A percentile compares a stretch with the other conserved stretches of the same genome.
Conservation (phyloP, 2,113 vertebrate genomes). For the Gymnocephalus cernua region DNA sequence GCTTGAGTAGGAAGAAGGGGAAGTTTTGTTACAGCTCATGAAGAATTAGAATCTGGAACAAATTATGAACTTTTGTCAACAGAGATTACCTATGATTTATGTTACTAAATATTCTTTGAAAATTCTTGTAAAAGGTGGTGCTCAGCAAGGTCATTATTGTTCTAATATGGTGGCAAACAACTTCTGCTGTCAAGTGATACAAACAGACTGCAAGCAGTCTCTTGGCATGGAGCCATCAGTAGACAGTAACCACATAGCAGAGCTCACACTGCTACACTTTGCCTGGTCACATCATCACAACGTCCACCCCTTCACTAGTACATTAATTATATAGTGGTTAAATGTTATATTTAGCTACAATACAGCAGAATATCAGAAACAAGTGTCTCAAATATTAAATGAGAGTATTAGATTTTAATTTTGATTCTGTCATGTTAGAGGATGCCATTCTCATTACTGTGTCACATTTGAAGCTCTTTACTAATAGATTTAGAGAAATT, state of each 20-base stretch:
- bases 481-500: not conserved
- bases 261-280: constrained; percentile 6
- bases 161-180: not conserved
- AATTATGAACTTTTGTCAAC: not conserved
- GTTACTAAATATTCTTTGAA: not conserved
- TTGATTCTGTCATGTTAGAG: not conserved
- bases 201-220: constrained; percentile 9
- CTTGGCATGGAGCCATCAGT: constrained; percentile 36
- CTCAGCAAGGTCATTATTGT: not conserved
- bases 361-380: not conserved
- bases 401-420: not conserved
- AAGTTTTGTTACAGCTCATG: constrained; percentile 1
- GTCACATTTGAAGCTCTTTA: not conserved
- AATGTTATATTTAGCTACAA: constrained; percentile 10
- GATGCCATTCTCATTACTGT: not conserved
- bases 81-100: constrained; percentile 5
- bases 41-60: constrained; percentile 13
- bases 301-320: not conserved
- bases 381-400: not conserved
- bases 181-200: constrained; percentile 18
- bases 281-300: not conserved
- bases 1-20: not conserved
- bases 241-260: constrained; percentile 26
- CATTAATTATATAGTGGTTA: constrained; percentile 1
- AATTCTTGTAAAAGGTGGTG: not conserved